Evolutionary conservation across 2,888 invertebrate species (phyloP).

Genomic region (Dolichomitus sp.): DNA sequence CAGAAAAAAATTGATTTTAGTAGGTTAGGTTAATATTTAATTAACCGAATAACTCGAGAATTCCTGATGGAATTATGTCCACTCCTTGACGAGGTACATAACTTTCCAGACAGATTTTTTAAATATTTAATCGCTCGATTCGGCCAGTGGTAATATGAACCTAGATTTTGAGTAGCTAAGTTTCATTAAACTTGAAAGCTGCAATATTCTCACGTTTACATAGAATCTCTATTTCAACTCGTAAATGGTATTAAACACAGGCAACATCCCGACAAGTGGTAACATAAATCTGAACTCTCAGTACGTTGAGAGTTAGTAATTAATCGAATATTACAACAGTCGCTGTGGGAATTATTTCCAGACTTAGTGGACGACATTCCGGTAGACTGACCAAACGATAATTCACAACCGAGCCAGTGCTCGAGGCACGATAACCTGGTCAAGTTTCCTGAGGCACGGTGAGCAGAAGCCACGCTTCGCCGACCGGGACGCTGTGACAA

Average conservation of each 20-base stretch:
- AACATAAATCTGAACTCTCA: neutral
- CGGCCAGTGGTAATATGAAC: neutral
- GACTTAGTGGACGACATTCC: slow-evolving; percentile 72
- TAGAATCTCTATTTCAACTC: no score
- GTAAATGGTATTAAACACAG: no score
- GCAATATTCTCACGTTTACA: no score
- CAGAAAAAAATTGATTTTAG: no score
- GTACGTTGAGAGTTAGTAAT: neutral
- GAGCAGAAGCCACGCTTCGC: slow-evolving; percentile 69
- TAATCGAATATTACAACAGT: neutral
- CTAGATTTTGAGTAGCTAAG: neutral
- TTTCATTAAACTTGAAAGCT: no score
- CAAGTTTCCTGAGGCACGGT: slow-evolving; percentile 42
- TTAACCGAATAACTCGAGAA: no score
- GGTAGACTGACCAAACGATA: slow-evolving; percentile 74
- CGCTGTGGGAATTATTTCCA: slow-evolving; percentile 5
- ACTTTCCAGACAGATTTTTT: no score
- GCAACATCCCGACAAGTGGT: neutral
- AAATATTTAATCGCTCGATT: no score
- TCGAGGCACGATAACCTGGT: slow-evolving; percentile 36
- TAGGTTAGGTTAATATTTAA: no score
- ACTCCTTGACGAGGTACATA: no score
- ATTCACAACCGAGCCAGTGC: slow-evolving; percentile 73
- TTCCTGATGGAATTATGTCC: no score
- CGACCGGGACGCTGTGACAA: slow-evolving; percentile 71